Conservation (phyloP, 92 coral and sea anemone genomes). For the Palythoa heliodiscus region DNA sequence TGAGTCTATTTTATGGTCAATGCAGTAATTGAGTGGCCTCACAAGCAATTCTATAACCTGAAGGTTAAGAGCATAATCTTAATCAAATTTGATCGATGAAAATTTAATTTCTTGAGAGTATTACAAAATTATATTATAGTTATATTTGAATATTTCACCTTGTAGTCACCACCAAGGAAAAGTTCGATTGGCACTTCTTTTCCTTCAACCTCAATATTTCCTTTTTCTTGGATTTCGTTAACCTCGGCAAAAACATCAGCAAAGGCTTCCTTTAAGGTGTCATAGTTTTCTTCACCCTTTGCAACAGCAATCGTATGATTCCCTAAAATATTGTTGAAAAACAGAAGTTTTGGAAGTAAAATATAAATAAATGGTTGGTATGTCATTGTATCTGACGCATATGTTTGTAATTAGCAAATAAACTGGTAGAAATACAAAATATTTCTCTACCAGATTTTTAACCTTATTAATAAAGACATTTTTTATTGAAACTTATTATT, state of each 20-base stretch:
- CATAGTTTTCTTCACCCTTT: conserved; percentile 13
- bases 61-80: not conserved
- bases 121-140: not conserved
- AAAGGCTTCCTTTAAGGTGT: conserved; percentile 13
- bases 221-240: not conserved
- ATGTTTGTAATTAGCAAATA: not conserved
- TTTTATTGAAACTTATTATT: not conserved
- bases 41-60: not conserved
- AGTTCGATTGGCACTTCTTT: conserved; percentile 16
- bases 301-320: conserved; percentile 10
- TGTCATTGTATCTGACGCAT: not conserved
- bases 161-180: conserved; percentile 24
- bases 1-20: too few species aligned
- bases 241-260: conserved; percentile 2
- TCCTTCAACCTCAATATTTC: not conserved
- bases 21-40: too few species aligned
- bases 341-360: not conserved
- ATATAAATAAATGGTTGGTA: not conserved
- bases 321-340: not conserved
- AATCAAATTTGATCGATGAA: not conserved
- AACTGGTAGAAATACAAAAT: not conserved
- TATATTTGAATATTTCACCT: not conserved
- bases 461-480: too few species aligned
- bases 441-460: too few species aligned
- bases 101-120: not conserved